Evolutionary conservation across 1,140 invertebrate genomes (phyloP).

Genomic region (Brachionus rubens): DNA sequence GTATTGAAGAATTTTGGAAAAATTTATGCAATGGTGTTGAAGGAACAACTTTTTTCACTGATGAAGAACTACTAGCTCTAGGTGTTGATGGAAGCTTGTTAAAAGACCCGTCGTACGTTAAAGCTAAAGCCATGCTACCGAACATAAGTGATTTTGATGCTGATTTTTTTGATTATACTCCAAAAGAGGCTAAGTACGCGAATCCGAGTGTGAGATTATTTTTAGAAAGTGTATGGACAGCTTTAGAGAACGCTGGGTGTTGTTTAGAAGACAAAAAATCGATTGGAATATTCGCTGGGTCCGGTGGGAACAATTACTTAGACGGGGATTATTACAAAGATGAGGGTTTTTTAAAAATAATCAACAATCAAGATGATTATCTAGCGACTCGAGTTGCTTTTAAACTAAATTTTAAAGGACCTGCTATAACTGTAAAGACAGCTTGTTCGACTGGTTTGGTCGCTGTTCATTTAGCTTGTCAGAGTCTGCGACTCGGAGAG

Average conservation of each 20-base stretch:
- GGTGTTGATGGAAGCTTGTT: background rate
- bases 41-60: background rate
- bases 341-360: conserved; percentile 14
- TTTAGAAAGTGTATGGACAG: background rate
- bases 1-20: background rate
- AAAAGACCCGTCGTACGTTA: background rate
- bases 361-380: conserved; percentile 4
- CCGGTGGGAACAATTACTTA: background rate
- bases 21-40: background rate
- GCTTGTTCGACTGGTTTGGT: background rate
- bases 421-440: conserved; percentile 1
- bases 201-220: background rate
- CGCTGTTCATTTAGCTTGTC: background rate
- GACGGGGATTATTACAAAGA: background rate
- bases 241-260: background rate
- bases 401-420: conserved; percentile 20
- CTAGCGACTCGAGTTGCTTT: background rate
- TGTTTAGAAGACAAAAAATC: background rate
- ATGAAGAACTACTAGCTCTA: background rate
- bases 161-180: background rate
- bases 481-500: background rate
- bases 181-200: background rate
- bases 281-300: background rate
- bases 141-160: background rate
- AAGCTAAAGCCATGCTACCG: background rate